These are phyloP conservation scores for Rhea americana DNA, from an alignment of 2,113 vertebrate species.

Conservation along the genomic window DNA sequence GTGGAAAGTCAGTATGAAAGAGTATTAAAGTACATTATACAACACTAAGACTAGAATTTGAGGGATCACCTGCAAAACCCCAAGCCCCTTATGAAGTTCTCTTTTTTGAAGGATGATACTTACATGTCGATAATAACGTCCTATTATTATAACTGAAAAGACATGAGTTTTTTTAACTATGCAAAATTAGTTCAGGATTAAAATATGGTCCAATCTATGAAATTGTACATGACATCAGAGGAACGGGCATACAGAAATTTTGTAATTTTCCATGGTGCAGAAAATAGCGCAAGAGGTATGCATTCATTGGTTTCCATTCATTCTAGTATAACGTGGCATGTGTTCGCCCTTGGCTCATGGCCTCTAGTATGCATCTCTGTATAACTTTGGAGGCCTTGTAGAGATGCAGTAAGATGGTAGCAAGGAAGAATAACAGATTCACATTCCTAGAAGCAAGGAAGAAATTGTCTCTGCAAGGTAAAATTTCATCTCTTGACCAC, in stretches of 20 bases:
- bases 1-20: slow-evolving; percentile 30
- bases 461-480: neutral
- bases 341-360: neutral
- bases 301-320: neutral
- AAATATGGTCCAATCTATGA: neutral
- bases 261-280: neutral
- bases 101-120: neutral
- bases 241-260: neutral
- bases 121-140: neutral
- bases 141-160: neutral
- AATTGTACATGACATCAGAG: neutral
- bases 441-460: too few species aligned
- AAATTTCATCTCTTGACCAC: neutral
- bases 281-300: neutral
- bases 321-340: neutral
- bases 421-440: neutral
- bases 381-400: neutral
- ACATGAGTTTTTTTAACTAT: neutral
- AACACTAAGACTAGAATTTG: neutral
- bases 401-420: neutral
- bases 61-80: neutral
- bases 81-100: neutral
- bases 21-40: neutral
- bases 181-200: neutral
- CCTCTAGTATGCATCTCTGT: neutral